Base-by-base conservation (phyloP, 2,888 invertebrate genomes). In the Drepana falcataria region DNA sequence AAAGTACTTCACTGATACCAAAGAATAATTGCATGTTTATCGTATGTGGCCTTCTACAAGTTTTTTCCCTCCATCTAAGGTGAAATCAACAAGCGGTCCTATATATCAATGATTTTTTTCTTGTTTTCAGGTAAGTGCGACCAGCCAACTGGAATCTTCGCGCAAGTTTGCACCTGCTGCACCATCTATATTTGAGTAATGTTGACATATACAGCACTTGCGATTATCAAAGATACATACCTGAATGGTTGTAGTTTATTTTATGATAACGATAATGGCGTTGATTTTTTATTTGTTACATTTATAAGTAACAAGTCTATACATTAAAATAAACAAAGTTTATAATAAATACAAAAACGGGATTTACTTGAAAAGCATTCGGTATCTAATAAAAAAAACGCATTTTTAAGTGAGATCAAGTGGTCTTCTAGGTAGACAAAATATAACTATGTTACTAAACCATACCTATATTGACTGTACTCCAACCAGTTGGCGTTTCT, bases 51-150 rank as follows among this genome's bases (percentile, higher is more conserved):
- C 37, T 37, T 9, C 44, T 44, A 9, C 44, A 44, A 44, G 44
- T 44, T 44, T 37, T 9, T 21, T 9, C 40, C 33, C 41, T 33
- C 51, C 51, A 40, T 51, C 51, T 51, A 41, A 51, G 51, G 51
- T 9, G 41, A 41, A 41, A 34, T 37, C 40, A 34, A 51, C 51
- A 34, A 40, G 51, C 51, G 44, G 65, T 56, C 59, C 61, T 65
- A 64, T 72, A 64, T 74, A 69, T 69, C 71, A 69, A 66, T 64
- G 57, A 53, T 70, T 75, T 73, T 37, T 71, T 75, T 68, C 68
- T 68, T 49, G 49, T 51, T 77, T 77, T 58, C 77, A 77, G 77
- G 77, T 77, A 77, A 77, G 76, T 73, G 61, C 53, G 59, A 64
- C 53, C 52, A 61, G 60, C 54, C 57, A 55, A 64, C 65, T 56